Percentiles rank a stretch among this genome's conserved stretches.
Evolutionary conservation across 2,797 vertebrate genomes (phyloP).

Genomic region (Bovichtus diacanthus): DNA sequence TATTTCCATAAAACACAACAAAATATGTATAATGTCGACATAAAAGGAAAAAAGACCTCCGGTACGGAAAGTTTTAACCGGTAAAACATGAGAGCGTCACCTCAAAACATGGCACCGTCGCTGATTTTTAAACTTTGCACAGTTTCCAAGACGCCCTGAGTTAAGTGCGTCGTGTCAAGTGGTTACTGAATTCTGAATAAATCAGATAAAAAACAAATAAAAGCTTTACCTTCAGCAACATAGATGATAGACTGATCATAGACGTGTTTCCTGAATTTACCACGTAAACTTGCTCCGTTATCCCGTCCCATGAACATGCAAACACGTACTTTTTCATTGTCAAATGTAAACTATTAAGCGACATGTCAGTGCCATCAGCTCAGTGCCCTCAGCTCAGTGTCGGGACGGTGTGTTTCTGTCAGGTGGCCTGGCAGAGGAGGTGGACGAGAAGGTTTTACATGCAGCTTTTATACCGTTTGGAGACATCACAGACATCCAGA

Average conservation of each 20-base stretch:
- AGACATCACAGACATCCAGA: slow-evolving; percentile 97
- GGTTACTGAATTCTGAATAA: background rate
- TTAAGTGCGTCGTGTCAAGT: accelerated
- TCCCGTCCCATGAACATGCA: too few species aligned
- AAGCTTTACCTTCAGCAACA: too few species aligned
- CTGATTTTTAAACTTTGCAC: background rate
- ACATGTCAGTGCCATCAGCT: background rate
- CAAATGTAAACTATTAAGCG: accelerated
- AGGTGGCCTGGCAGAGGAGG: slow-evolving; percentile 96
- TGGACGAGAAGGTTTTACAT: slow-evolving; percentile 96
- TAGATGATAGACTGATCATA: too few species aligned
- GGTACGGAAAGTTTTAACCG: background rate
- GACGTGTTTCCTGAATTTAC: background rate
- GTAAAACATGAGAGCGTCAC: background rate
- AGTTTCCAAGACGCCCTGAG: accelerated
- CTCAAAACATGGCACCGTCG: background rate
- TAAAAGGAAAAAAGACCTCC: background rate
- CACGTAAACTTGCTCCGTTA: background rate
- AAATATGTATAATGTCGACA: background rate
- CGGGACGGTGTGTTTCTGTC: slow-evolving; percentile 25
- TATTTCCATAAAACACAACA: accelerated
- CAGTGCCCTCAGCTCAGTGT: background rate
- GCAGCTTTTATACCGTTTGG: slow-evolving; percentile 98
- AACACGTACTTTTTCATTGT: background rate
- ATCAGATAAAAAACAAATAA: background rate